These are phyloP conservation scores for Contarinia nasturtii DNA, from an alignment of 1,140 invertebrate genomes.

Conservation along the genomic window DNA sequence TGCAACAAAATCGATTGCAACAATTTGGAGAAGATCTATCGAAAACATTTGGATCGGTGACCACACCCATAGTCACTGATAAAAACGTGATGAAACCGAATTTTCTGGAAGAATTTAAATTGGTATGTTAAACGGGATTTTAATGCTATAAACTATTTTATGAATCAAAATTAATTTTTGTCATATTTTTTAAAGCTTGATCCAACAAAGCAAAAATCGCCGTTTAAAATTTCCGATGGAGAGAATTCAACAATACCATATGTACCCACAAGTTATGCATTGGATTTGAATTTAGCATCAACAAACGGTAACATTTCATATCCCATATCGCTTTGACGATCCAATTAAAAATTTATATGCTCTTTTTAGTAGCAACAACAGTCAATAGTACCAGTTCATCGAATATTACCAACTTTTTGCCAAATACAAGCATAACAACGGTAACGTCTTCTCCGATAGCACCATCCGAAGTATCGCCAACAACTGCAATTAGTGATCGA, in stretches of 20 bases:
- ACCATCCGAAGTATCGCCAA: conserved; percentile 30
- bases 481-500: conserved; percentile 56
- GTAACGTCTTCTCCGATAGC: conserved; percentile 18
- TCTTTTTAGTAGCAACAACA: neutral
- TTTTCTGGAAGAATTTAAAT: too few relatives aligned
- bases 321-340: too few relatives aligned
- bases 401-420: neutral
- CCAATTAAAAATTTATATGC: too few relatives aligned
- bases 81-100: too few relatives aligned
- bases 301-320: too few relatives aligned
- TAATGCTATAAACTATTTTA: neutral
- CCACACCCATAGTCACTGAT: conserved; percentile 2
- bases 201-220: too few relatives aligned
- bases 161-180: neutral
- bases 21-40: conserved; percentile 16
- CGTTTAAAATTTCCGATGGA: too few relatives aligned
- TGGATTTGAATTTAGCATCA: too few relatives aligned
- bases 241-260: too few relatives aligned
- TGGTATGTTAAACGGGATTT: too few relatives aligned
- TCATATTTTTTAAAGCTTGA: too few relatives aligned
- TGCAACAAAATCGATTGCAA: conserved; percentile 18
- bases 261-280: too few relatives aligned
- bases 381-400: neutral
- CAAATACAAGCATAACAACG: conserved; percentile 2
- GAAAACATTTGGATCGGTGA: conserved; percentile 7